Conservation (phyloP, 2,113 vertebrate genomes). For the Psittacula cyanocephala region DNA sequence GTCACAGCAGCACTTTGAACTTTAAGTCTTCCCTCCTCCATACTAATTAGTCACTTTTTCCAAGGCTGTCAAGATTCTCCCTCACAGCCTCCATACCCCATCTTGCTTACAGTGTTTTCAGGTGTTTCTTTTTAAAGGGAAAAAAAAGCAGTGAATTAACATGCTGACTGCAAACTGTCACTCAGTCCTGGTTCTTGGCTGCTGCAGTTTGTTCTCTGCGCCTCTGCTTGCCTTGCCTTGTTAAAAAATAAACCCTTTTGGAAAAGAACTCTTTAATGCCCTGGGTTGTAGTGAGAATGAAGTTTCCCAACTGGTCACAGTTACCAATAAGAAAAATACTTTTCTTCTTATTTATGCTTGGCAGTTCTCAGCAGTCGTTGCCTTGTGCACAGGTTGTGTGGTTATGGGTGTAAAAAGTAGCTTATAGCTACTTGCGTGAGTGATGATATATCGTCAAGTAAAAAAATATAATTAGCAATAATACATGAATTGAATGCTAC, state of each 20-base stretch:
- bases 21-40: not conserved
- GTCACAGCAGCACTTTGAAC: not conserved
- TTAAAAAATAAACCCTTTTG: not conserved
- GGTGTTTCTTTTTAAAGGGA: not conserved
- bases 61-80: not conserved
- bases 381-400: not conserved
- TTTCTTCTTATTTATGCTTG: not conserved
- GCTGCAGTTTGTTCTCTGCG: not conserved
- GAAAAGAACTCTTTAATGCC: not conserved
- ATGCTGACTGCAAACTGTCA: not conserved
- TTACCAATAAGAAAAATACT: not conserved
- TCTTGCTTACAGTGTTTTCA: not conserved
- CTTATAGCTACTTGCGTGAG: not conserved
- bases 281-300: not conserved
- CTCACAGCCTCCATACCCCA: not conserved
- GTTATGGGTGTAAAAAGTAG: not conserved
- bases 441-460: not conserved
- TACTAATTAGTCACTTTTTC: not conserved
- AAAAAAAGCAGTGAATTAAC: not conserved
- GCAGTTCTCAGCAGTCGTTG: not conserved
- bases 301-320: not conserved
- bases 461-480: constrained; percentile 34
- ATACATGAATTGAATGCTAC: not conserved
- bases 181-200: not conserved
- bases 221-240: not conserved